These are phyloP conservation scores for Paedocypris micromegethes DNA, from an alignment of 2,797 vertebrate genomes.

Conservation along the genomic window DNA sequence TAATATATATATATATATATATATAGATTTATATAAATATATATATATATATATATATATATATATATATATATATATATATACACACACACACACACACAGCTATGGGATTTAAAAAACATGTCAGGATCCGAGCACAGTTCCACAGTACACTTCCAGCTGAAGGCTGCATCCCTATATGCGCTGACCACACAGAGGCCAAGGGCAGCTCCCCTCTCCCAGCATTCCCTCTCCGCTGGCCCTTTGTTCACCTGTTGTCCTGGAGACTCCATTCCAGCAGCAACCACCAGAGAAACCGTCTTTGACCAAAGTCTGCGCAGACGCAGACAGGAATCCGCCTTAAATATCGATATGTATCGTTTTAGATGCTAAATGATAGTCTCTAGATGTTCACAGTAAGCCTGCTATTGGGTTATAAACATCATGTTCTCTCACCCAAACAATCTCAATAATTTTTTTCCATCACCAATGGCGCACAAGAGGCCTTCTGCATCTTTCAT, in stretches of 20 bases:
- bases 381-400: too few relatives aligned
- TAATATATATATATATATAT: too few relatives aligned
- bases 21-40: too few relatives aligned
- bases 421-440: conserved; percentile 24
- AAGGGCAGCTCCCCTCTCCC: conserved; percentile 60
- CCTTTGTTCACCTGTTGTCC: conserved; percentile 73
- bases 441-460: conserved; percentile 63
- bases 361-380: too few relatives aligned
- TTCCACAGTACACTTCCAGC: conserved; percentile 46
- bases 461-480: conserved; percentile 53
- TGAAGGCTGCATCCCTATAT: conserved; percentile 56
- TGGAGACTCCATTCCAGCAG: conserved; percentile 62
- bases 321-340: too few relatives aligned
- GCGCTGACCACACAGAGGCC: conserved; percentile 68
- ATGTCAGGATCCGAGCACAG: conserved; percentile 51
- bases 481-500: conserved; percentile 45
- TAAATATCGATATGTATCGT: too few relatives aligned
- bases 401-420: too few relatives aligned
- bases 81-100: too few relatives aligned
- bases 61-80: too few relatives aligned
- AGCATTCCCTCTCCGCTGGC: conserved; percentile 59
- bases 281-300: conserved; percentile 63
- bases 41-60: too few relatives aligned
- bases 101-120: too few relatives aligned
- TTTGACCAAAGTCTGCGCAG: conserved; percentile 22